Conservation (phyloP, 2,113 vertebrate species). For the Corvus hawaiiensis region DNA sequence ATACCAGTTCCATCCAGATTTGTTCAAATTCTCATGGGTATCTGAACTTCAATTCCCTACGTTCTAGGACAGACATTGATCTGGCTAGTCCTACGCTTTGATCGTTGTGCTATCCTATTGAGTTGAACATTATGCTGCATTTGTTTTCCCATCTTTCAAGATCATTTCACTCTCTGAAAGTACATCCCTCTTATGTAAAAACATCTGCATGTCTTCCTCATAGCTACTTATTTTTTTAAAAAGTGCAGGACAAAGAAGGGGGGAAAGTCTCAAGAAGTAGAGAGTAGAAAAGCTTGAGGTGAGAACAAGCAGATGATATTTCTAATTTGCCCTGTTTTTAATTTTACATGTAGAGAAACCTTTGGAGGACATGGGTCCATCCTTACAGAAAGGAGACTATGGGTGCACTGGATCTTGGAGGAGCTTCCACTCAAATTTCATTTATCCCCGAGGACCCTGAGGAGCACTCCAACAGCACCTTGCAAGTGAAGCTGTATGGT, state of each 20-base stretch:
- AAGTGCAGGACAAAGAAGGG: neutral
- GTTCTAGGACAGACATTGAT: neutral
- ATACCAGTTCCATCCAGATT: neutral
- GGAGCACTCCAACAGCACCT: conserved; percentile 39
- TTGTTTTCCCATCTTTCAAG: neutral
- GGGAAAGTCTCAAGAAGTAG: neutral
- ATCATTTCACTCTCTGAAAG: neutral
- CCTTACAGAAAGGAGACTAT: conserved; percentile 77
- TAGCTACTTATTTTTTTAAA: neutral
- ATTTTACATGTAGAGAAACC: conserved; percentile 72
- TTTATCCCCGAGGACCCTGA: conserved; percentile 66
- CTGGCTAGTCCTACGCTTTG: neutral
- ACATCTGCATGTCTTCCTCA: neutral
- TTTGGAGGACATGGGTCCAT: conserved; percentile 81
- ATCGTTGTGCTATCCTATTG: neutral
- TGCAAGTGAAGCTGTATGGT: conserved; percentile 83
- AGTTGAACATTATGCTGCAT: neutral
- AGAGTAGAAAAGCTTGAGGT: neutral
- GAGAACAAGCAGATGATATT: neutral
- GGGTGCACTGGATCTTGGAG: conserved; percentile 92
- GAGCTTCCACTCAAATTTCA: conserved; percentile 93
- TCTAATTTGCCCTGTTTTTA: neutral
- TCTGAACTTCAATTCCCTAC: neutral
- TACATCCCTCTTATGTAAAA: neutral
- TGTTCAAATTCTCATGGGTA: neutral